A percentile compares a stretch with the other conserved stretches of the same genome.
phyloP scores from a whole-genome alignment of 1,140 invertebrate genomes.

The Akabosia matsudoensis region DNA sequence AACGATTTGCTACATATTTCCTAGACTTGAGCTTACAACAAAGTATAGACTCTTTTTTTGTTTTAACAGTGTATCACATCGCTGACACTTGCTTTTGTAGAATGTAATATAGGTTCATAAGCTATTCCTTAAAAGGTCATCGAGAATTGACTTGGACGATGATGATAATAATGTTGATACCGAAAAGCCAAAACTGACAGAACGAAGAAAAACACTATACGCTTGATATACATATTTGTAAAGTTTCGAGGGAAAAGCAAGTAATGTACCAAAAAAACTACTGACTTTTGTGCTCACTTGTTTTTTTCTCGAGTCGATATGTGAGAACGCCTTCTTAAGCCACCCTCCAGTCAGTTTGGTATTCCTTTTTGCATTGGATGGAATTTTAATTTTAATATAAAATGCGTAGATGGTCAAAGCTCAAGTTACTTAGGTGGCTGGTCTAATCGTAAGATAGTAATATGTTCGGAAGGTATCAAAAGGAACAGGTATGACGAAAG shows the following conservation, averaged over 20 bases:
- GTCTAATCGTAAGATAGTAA: no score
- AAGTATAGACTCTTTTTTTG: no score
- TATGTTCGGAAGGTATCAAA: no score
- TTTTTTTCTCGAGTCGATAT: not conserved
- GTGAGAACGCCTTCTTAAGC: conserved; percentile 7
- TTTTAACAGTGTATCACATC: no score
- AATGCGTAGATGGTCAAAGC: no score
- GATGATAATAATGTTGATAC: not conserved
- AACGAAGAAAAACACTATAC: not conserved
- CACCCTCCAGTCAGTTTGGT: conserved; percentile 4
- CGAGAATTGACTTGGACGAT: not conserved
- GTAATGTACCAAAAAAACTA: not conserved
- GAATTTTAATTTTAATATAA: no score
- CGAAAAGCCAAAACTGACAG: conserved; percentile 6
- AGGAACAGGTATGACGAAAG: no score
- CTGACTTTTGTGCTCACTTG: not conserved
- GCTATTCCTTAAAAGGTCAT: not conserved
- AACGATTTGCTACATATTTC: not conserved
- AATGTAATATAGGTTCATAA: conserved; percentile 6
- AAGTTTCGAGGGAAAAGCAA: no score
- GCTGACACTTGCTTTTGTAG: no score
- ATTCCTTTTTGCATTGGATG: not conserved
- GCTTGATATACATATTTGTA: no score
- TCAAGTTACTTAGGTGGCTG: not conserved
- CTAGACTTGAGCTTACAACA: no score